Percentiles rank a stretch among this genome's conserved stretches.
Evolutionary conservation across 2,888 invertebrate species (phyloP).

Genomic region (Metopia argyrocephala): DNA sequence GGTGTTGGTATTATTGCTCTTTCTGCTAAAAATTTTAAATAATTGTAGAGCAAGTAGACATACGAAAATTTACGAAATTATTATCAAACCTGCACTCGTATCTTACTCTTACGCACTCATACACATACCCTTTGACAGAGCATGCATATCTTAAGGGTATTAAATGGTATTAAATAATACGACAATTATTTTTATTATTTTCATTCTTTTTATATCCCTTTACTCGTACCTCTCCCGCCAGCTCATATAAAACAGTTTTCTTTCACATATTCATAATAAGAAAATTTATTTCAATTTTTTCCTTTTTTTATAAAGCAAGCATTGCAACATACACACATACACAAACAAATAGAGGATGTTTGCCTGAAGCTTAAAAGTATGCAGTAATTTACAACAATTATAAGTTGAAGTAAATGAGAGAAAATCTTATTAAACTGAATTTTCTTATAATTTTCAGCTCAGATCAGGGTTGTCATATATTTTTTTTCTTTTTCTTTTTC

Average conservation of each 20-base stretch:
- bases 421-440: slow-evolving; percentile 43
- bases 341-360: background rate
- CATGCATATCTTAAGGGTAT: slow-evolving; percentile 62
- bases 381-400: slow-evolving; percentile 28
- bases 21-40: too few relatives aligned
- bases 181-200: slow-evolving; percentile 50
- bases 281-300: slow-evolving; percentile 52
- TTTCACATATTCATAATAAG: slow-evolving; percentile 31
- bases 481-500: too few relatives aligned
- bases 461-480: background rate
- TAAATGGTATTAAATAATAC: slow-evolving; percentile 54
- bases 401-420: background rate
- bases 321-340: background rate
- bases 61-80: too few relatives aligned
- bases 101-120: background rate
- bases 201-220: slow-evolving; percentile 1
- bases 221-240: background rate
- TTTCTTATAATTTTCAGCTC: slow-evolving; percentile 22
- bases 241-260: too few relatives aligned
- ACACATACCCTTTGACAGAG: slow-evolving; percentile 37
- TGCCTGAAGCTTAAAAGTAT: slow-evolving; percentile 27
- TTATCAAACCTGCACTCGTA: slow-evolving; percentile 14
- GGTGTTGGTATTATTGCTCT: too few relatives aligned
- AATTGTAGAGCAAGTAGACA: too few relatives aligned
- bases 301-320: slow-evolving; percentile 9